Percentiles rank a stretch among this genome's conserved stretches.
Conservation (phyloP, 2,113 vertebrate species). For the Platysteira castanea region DNA sequence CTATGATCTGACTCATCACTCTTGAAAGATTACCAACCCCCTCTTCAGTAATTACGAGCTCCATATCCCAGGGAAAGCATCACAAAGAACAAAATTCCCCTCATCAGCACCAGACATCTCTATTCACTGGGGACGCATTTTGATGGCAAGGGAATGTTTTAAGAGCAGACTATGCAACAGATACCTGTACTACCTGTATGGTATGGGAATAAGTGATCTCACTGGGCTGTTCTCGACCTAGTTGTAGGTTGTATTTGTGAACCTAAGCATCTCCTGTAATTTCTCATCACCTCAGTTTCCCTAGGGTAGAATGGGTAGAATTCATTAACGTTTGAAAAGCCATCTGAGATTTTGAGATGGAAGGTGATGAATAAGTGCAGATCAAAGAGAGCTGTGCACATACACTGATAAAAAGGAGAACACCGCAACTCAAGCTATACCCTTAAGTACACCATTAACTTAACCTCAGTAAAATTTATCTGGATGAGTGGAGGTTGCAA, state of each 20-base stretch:
- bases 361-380: neutral
- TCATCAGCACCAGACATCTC: constrained; percentile 29
- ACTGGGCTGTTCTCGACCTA: neutral
- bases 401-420: constrained; percentile 26
- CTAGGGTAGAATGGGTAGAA: neutral
- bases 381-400: constrained; percentile 26
- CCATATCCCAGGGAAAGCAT: neutral
- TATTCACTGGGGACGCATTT: neutral
- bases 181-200: constrained; percentile 25
- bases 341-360: constrained; percentile 15
- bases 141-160: neutral
- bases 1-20: neutral
- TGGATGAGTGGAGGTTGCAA: neutral
- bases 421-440: neutral
- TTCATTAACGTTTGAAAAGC: constrained; percentile 55
- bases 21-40: neutral
- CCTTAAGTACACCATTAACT: constrained; percentile 19
- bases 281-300: constrained; percentile 50
- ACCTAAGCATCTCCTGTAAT: constrained; percentile 10
- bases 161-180: neutral
- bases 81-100: neutral
- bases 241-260: constrained; percentile 27
- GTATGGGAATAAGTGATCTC: neutral
- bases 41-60: neutral
- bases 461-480: constrained; percentile 50